Conservation (phyloP, 2,888 invertebrate species). For the Machimus atricapillus region DNA sequence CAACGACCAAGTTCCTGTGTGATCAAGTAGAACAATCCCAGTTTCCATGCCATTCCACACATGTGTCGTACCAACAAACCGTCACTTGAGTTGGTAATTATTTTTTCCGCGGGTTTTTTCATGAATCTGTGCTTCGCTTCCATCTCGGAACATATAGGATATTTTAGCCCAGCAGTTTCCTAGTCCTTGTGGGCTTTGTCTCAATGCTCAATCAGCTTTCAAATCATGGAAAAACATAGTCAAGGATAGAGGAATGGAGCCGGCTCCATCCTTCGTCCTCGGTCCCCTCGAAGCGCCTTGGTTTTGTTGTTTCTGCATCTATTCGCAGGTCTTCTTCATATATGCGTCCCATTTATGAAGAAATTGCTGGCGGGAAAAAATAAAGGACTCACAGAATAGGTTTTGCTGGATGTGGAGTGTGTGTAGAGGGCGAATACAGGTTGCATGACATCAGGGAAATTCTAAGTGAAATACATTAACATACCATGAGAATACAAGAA, state of each 20-base stretch:
- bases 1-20: neutral
- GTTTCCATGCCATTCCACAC: neutral
- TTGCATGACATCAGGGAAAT: neutral
- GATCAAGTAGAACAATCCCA: neutral
- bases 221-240: neutral
- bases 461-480: slow-evolving; percentile 4
- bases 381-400: neutral
- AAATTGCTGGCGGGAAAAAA: neutral
- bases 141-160: neutral
- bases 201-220: slow-evolving; percentile 19
- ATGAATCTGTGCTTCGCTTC: neutral
- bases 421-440: neutral
- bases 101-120: neutral
- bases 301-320: neutral
- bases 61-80: neutral
- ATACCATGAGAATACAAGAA: neutral
- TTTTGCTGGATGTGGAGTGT: neutral
- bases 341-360: neutral
- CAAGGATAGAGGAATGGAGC: neutral
- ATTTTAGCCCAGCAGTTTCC: neutral
- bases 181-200: neutral
- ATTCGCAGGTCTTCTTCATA: neutral
- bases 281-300: neutral
- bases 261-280: neutral
- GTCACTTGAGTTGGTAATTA: neutral